Percentiles rank a stretch among this genome's conserved stretches.
phyloP scores from a whole-genome alignment of 2,888 invertebrate genomes.

The Drosophila recens region DNA sequence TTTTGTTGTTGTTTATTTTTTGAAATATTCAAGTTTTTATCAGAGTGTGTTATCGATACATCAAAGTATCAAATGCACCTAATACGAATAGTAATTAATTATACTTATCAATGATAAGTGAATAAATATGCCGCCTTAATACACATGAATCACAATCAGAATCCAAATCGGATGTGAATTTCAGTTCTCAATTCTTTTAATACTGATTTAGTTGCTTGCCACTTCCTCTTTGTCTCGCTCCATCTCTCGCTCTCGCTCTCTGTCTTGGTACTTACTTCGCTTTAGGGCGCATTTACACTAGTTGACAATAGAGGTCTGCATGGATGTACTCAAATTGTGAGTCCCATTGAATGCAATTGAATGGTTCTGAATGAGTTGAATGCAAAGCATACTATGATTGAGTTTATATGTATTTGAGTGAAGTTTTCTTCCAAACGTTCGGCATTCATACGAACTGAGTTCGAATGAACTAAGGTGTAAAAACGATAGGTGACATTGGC shows the following conservation, averaged over 20 bases:
- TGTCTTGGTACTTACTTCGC: conserved; percentile 3
- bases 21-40: conserved; percentile 12
- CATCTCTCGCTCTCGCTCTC: neutral
- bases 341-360: too few relatives aligned
- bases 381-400: too few relatives aligned
- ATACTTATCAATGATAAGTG: conserved; percentile 65
- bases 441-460: too few relatives aligned
- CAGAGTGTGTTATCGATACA: conserved; percentile 45
- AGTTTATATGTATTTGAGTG: too few relatives aligned
- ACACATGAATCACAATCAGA: conserved; percentile 68
- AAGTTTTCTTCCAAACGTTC: too few relatives aligned
- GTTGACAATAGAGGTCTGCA: too few relatives aligned
- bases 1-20: conserved; percentile 7
- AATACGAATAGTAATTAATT: conserved; percentile 70
- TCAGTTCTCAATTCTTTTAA: conserved; percentile 7
- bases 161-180: conserved; percentile 39
- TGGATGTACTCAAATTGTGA: too few relatives aligned
- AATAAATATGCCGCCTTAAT: conserved; percentile 51
- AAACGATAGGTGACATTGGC: too few relatives aligned
- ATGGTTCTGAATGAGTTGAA: too few relatives aligned
- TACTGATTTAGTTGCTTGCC: conserved; percentile 2
- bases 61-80: conserved; percentile 63
- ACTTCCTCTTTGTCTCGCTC: conserved; percentile 5
- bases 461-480: too few relatives aligned
- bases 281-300: neutral